Evolutionary conservation across 2,888 invertebrate species (phyloP).

Genomic region (Octodonta nipae): DNA sequence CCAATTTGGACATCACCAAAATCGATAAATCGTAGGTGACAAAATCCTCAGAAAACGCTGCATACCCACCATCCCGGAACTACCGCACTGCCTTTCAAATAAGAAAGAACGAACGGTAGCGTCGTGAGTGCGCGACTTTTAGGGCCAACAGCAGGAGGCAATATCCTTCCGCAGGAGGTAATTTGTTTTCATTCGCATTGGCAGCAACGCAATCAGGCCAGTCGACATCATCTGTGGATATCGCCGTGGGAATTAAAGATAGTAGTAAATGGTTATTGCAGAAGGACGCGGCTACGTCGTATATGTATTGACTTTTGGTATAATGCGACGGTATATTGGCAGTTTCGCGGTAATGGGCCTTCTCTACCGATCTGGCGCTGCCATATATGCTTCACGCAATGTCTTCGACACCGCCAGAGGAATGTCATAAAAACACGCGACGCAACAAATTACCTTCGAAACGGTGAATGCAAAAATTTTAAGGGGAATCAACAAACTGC

Average conservation of each 20-base stretch:
- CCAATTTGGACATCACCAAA: too few relatives aligned
- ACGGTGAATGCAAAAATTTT: conserved; percentile 15
- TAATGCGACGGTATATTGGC: conserved; percentile 33
- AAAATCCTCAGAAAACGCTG: too few relatives aligned
- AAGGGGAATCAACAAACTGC: conserved; percentile 6
- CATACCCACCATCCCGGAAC: too few relatives aligned
- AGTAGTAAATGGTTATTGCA: conserved; percentile 35
- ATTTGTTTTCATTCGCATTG: conserved; percentile 34
- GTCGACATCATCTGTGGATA: conserved; percentile 27
- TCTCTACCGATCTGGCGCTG: conserved; percentile 14
- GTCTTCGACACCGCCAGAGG: conserved; percentile 12
- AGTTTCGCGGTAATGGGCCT: conserved; percentile 30
- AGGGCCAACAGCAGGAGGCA: conserved; percentile 28
- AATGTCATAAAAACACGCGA: conserved; percentile 29
- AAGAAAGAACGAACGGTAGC: too few relatives aligned
- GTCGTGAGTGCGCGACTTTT: too few relatives aligned
- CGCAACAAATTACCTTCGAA: conserved; percentile 30
- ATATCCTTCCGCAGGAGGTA: conserved; percentile 34
- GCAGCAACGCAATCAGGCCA: conserved; percentile 17
- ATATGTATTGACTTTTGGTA: conserved; percentile 34
- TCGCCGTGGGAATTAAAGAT: conserved; percentile 32
- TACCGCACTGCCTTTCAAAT: too few relatives aligned
- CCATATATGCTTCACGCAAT: conserved; percentile 14
- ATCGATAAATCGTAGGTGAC: too few relatives aligned
- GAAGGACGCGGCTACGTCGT: conserved; percentile 13